Evolutionary conservation across 1,140 invertebrate genomes (phyloP).

Genomic region (Hestina assimilis): DNA sequence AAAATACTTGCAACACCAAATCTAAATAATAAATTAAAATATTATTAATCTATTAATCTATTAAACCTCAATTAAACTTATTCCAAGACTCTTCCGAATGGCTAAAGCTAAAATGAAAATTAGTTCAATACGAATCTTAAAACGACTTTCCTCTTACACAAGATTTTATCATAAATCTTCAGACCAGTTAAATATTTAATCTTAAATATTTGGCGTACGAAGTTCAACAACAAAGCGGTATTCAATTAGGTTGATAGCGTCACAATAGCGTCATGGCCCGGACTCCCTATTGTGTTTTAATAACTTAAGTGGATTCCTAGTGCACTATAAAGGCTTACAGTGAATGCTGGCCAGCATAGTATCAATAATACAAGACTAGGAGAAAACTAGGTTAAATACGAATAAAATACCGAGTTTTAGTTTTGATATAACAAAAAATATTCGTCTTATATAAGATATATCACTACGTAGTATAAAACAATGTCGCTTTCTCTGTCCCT

Average conservation of each 20-base stretch:
- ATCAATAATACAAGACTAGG: slow-evolving; percentile 5
- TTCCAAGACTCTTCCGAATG: too few relatives aligned
- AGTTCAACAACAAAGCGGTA: slow-evolving; percentile 41
- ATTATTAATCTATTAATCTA: too few relatives aligned
- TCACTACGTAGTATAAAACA: too few relatives aligned
- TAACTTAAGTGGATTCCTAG: slow-evolving; percentile 57
- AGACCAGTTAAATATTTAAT: not conserved
- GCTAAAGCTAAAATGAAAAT: too few relatives aligned
- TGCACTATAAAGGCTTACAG: slow-evolving; percentile 16
- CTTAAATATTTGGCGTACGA: slow-evolving; percentile 9
- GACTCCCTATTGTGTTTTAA: slow-evolving; percentile 56
- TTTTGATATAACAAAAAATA: not conserved
- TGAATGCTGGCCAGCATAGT: not conserved
- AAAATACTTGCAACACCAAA: too few relatives aligned
- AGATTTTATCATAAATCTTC: too few relatives aligned
- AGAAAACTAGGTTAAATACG: not conserved
- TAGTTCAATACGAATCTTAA: not conserved
- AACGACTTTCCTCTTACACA: too few relatives aligned
- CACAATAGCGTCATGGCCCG: slow-evolving; percentile 35
- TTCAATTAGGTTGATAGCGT: slow-evolving; percentile 58
- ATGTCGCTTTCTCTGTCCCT: too few relatives aligned
- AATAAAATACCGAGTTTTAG: not conserved
- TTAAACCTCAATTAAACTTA: too few relatives aligned
- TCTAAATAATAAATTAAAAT: too few relatives aligned
- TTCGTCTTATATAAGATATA: too few relatives aligned